These are phyloP conservation scores for Vanessa atalanta DNA, from an alignment of 1,140 invertebrate species.

Conservation along the genomic window DNA sequence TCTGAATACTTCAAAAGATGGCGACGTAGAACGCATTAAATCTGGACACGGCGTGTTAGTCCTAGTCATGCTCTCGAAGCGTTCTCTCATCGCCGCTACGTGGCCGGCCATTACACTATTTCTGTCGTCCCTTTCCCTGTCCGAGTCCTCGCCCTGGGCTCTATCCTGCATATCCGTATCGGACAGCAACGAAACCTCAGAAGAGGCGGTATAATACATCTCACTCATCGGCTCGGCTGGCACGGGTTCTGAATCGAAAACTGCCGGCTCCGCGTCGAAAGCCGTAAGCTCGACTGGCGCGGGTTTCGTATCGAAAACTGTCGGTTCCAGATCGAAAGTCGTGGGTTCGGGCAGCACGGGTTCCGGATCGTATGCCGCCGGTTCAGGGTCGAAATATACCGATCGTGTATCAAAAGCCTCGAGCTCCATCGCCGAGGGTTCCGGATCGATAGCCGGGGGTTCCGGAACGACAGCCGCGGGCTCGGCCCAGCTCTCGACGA, in stretches of 20 bases:
- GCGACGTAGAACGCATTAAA: conserved; percentile 54
- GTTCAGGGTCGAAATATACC: conserved; percentile 48
- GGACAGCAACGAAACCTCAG: conserved; percentile 62
- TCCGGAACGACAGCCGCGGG: conserved; percentile 34
- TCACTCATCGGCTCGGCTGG: conserved; percentile 59
- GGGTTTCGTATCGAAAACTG: conserved; percentile 40
- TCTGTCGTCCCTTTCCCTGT: conserved; percentile 48
- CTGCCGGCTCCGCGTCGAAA: conserved; percentile 15
- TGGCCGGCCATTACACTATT: conserved; percentile 71
- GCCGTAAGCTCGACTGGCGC: neutral
- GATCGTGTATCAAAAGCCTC: neutral
- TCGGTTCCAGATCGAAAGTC: conserved; percentile 66
- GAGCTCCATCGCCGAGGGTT: conserved; percentile 23
- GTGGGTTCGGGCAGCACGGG: conserved; percentile 43
- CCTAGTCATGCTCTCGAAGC: conserved; percentile 77
- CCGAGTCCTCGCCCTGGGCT: conserved; percentile 42
- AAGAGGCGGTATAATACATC: conserved; percentile 65
- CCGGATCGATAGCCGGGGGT: neutral
- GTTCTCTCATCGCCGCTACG: conserved; percentile 78
- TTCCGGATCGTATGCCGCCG: conserved; percentile 11
- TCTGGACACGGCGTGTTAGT: conserved; percentile 73
- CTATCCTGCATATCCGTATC: conserved; percentile 54
- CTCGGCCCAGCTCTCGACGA: conserved; percentile 55
- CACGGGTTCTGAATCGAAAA: neutral
- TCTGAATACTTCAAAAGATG: conserved; percentile 61